These are phyloP conservation scores for Pelagia noctiluca DNA, from an alignment of 30 jellyfish, hydroid and myxozoan species.

Conservation along the genomic window DNA sequence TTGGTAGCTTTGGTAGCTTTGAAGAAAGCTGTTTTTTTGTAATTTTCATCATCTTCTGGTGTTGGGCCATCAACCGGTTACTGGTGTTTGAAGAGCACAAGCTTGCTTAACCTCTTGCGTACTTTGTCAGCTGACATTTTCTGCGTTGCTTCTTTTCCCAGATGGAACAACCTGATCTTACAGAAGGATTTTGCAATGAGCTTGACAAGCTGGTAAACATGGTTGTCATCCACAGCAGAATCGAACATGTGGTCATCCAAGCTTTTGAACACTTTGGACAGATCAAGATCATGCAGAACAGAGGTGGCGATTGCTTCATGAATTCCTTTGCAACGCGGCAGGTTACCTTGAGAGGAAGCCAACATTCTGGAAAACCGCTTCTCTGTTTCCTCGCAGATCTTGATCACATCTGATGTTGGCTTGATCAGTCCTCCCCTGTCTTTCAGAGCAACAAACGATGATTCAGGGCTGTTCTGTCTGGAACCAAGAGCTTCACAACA, in stretches of 20 bases:
- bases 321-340: slow-evolving; percentile 60
- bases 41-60: no score
- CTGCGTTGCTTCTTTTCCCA: no score
- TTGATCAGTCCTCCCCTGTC: slow-evolving; percentile 76
- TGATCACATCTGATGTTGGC: slow-evolving; percentile 60
- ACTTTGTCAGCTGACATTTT: no score
- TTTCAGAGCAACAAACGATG: slow-evolving; percentile 46
- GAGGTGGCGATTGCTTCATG: slow-evolving; percentile 44
- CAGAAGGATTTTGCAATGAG: no score
- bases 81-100: no score
- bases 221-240: slow-evolving; percentile 54
- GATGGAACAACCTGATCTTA: no score
- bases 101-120: no score
- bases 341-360: slow-evolving; percentile 52
- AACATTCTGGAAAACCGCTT: slow-evolving; percentile 55
- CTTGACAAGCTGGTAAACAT: no score
- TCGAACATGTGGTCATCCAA: slow-evolving; percentile 66
- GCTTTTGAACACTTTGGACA: slow-evolving; percentile 31
- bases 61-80: no score
- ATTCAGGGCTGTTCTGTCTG: background rate
- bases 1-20: no score
- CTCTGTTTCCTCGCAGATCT: slow-evolving; percentile 68
- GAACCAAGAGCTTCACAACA: slow-evolving; percentile 53
- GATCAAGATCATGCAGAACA: slow-evolving; percentile 41
- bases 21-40: no score